These are phyloP conservation scores for Dallia pectoralis DNA, from an alignment of 2,797 vertebrate species.

Conservation along the genomic window DNA sequence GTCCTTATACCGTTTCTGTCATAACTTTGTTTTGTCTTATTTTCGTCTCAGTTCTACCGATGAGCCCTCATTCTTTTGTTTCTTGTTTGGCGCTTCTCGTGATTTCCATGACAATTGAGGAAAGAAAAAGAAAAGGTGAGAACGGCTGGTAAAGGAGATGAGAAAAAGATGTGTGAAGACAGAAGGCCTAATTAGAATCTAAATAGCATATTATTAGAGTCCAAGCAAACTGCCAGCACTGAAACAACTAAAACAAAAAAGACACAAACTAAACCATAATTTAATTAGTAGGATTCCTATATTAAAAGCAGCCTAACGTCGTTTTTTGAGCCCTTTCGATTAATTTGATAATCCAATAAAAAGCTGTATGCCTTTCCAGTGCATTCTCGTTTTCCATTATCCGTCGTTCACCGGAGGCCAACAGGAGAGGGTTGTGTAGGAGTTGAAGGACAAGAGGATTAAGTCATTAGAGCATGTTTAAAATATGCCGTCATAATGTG, in stretches of 20 bases:
- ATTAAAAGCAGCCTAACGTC: conserved; percentile 34
- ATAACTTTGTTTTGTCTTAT: conserved; percentile 75
- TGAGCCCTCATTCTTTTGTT: conserved; percentile 65
- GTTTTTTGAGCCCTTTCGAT: conserved; percentile 70
- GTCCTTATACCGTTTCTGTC: conserved; percentile 70
- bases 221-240: conserved; percentile 71
- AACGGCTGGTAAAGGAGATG: not conserved
- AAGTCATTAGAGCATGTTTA: conserved; percentile 56
- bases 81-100: conserved; percentile 68
- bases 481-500: conserved; percentile 58
- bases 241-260: conserved; percentile 55
- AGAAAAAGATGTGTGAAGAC: conserved; percentile 69
- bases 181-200: conserved; percentile 70
- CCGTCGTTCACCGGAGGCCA: conserved; percentile 32
- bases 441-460: conserved; percentile 54
- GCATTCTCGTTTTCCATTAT: conserved; percentile 50
- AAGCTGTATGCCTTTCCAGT: conserved; percentile 45
- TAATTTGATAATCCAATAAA: conserved; percentile 72
- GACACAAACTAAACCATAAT: conserved; percentile 64
- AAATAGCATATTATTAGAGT: conserved; percentile 78
- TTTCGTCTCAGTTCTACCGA: conserved; percentile 72
- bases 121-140: conserved; percentile 34
- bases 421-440: conserved; percentile 11
- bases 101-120: conserved; percentile 75
- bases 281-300: conserved; percentile 72